Percentiles rank a stretch among this genome's conserved stretches.
phyloP scores from a whole-genome alignment of 1,140 invertebrate genomes.

The Geopemphigus sp. region DNA sequence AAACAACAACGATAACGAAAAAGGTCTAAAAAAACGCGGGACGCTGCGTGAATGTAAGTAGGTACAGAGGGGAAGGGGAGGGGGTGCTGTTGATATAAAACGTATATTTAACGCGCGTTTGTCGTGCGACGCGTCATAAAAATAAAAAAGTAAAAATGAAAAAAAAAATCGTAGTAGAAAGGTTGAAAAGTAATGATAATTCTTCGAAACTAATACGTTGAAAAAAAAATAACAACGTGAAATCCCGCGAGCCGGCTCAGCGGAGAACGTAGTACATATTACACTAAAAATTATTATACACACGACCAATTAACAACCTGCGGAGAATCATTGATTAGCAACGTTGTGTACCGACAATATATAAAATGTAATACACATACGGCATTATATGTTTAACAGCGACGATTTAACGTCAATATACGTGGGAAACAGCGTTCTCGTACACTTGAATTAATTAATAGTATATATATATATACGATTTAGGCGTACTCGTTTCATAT shows the following conservation, averaged over 20 bases:
- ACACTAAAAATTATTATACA: slow-evolving; percentile 1
- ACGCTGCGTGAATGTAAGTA: not conserved
- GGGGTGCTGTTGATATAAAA: no score
- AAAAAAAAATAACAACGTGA: not conserved
- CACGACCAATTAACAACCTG: slow-evolving; percentile 35
- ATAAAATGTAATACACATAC: no score
- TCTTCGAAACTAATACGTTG: slow-evolving; percentile 3
- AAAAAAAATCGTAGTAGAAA: not conserved
- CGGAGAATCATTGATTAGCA: slow-evolving; percentile 18
- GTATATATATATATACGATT: no score
- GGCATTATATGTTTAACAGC: not conserved
- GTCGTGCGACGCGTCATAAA: no score
- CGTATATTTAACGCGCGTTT: no score
- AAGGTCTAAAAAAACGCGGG: not conserved
- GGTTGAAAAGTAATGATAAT: no score
- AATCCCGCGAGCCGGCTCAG: not conserved
- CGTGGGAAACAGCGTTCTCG: not conserved
- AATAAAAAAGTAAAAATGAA: not conserved
- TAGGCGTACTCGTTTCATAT: no score
- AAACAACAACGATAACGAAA: not conserved
- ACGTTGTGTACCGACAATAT: no score
- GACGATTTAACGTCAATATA: not conserved
- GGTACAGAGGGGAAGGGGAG: no score
- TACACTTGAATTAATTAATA: no score
- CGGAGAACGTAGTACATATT: not conserved